phyloP scores from a whole-genome alignment of 2,888 invertebrate species.

The Sceliomorpha sp. region DNA sequence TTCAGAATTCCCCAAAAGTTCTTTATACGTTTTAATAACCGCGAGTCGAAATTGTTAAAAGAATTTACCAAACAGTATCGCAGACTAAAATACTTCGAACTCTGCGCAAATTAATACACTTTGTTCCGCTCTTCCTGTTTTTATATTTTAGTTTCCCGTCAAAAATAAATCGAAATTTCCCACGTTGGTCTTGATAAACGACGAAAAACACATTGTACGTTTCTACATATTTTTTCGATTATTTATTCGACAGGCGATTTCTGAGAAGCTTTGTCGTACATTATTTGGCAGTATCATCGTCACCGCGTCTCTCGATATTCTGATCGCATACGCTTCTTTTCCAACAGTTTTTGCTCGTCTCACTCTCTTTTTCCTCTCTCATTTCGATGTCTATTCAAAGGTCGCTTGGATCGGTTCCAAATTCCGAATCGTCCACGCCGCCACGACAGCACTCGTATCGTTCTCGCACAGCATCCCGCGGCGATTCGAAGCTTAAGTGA shows the following conservation, averaged over 20 bases:
- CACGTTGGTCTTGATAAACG: not conserved
- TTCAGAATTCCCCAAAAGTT: no score
- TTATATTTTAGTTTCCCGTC: not conserved
- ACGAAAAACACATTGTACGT: constrained; percentile 1
- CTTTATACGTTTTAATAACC: no score
- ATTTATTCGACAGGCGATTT: constrained; percentile 17
- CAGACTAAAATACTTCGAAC: not conserved
- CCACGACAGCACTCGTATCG: constrained; percentile 47
- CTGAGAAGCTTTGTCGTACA: not conserved
- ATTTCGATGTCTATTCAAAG: constrained; percentile 73
- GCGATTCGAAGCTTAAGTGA: constrained; percentile 72
- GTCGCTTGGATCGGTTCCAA: constrained; percentile 77
- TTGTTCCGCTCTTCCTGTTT: not conserved
- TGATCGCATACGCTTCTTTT: constrained; percentile 19
- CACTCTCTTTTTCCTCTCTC: constrained; percentile 44
- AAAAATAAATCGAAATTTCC: constrained; percentile 3
- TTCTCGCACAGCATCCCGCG: constrained; percentile 62
- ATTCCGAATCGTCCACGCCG: constrained; percentile 71
- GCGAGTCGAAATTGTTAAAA: no score
- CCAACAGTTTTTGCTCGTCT: constrained; percentile 53
- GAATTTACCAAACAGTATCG: no score
- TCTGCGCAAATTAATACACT: not conserved
- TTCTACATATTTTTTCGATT: constrained; percentile 1
- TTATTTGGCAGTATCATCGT: no score
- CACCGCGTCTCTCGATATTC: constrained; percentile 18